phyloP scores from a whole-genome alignment of 2,888 invertebrate genomes.

The Andricus quercusramuli region DNA sequence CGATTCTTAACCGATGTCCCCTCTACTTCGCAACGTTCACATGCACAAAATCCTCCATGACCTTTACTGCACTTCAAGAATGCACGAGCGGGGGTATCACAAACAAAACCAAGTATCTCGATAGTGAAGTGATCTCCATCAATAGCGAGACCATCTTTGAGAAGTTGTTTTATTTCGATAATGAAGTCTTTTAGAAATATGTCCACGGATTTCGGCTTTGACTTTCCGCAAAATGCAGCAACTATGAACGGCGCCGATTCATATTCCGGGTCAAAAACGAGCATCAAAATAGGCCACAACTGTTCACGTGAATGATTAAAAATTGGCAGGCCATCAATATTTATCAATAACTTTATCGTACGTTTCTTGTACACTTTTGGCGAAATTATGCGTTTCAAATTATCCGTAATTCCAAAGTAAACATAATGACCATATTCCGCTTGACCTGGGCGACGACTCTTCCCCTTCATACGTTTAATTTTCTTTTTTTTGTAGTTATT shows the following conservation, averaged over 20 bases:
- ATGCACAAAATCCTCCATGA: conserved; percentile 48
- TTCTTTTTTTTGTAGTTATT: neutral
- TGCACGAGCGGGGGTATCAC: conserved; percentile 15
- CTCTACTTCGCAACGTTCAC: conserved; percentile 47
- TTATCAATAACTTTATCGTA: too few relatives aligned
- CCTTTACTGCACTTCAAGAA: conserved; percentile 47
- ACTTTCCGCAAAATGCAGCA: too few relatives aligned
- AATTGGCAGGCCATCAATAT: conserved; percentile 46
- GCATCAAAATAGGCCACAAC: conserved; percentile 45
- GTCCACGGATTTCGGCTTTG: too few relatives aligned
- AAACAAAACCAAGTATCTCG: too few relatives aligned
- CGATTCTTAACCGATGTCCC: conserved; percentile 30
- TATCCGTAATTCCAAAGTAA: conserved; percentile 24
- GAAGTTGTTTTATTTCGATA: conserved; percentile 32
- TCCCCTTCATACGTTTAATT: neutral
- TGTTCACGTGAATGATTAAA: conserved; percentile 40
- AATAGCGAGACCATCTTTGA: conserved; percentile 43
- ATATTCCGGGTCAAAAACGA: conserved; percentile 40
- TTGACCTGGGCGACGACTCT: neutral
- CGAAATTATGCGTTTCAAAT: conserved; percentile 22
- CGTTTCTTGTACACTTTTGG: conserved; percentile 31
- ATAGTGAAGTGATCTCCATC: conserved; percentile 18
- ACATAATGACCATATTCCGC: conserved; percentile 1
- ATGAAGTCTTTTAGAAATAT: too few relatives aligned
- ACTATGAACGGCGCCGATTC: conserved; percentile 40